Percentiles rank a stretch among this genome's conserved stretches.
phyloP scores from a whole-genome alignment of 2,113 vertebrate species.

The Sinosuthora webbiana region DNA sequence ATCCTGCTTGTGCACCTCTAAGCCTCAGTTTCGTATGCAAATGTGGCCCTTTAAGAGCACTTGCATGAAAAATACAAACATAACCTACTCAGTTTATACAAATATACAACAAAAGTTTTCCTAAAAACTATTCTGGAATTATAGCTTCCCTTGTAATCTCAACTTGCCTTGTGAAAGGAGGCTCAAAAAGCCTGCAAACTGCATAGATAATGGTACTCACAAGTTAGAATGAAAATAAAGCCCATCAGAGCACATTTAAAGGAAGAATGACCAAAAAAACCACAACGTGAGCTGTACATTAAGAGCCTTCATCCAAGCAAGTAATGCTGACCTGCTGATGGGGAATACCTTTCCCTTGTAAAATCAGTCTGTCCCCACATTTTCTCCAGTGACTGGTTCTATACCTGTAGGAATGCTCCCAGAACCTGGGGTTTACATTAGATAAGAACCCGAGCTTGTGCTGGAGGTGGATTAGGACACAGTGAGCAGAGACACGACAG shows the following conservation, averaged over 20 bases:
- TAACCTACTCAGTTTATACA: not conserved
- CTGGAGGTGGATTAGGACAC: not conserved
- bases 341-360: not conserved
- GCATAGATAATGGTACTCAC: not conserved
- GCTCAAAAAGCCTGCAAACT: not conserved
- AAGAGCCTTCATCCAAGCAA: not conserved
- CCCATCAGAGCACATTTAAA: not conserved
- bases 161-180: not conserved
- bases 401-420: not conserved
- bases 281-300: not conserved
- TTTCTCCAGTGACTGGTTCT: not conserved
- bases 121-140: not conserved
- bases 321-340: not conserved
- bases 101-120: not conserved
- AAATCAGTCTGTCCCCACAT: not conserved
- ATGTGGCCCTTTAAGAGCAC: not conserved
- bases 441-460: not conserved
- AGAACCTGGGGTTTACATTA: not conserved
- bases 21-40: not conserved
- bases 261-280: accelerated
- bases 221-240: not conserved
- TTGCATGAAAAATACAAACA: not conserved
- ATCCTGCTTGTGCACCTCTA: not conserved
- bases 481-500: accelerated
- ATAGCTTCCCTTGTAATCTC: not conserved